A percentile compares a stretch with the other conserved stretches of the same genome.
These are phyloP conservation scores for Cyanoliseus patagonus DNA, from an alignment of 2,113 vertebrate species.

Conservation along the genomic window DNA sequence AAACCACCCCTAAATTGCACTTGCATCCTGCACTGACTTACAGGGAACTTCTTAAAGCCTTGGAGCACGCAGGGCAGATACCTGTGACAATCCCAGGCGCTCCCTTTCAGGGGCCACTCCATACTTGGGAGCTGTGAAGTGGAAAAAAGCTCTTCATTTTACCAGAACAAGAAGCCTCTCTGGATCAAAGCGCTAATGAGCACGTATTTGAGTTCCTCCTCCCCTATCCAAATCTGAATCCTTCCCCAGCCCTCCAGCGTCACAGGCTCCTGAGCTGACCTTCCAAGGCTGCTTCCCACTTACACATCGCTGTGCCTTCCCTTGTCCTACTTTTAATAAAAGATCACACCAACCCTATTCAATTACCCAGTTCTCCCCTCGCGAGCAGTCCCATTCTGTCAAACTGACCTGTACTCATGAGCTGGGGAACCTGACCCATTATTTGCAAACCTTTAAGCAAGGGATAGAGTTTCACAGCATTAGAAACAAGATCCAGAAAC, in stretches of 20 bases:
- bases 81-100: accelerated
- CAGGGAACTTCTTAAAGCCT: background rate
- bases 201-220: background rate
- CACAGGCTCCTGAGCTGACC: background rate
- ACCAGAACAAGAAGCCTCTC: background rate
- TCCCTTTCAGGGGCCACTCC: background rate
- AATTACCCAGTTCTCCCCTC: background rate
- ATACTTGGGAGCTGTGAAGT: background rate
- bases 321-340: background rate
- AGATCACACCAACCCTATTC: background rate
- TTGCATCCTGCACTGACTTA: background rate
- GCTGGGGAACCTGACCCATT: background rate
- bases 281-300: background rate
- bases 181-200: background rate
- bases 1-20: accelerated
- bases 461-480: background rate
- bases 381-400: background rate
- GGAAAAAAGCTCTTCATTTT: background rate
- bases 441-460: background rate
- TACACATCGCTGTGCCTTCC: background rate
- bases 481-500: background rate
- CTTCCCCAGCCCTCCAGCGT: background rate
- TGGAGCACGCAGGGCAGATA: background rate
- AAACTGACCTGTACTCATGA: background rate
- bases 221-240: background rate